A percentile compares a stretch with the other conserved stretches of the same genome.
phyloP scores from a whole-genome alignment of 2,888 invertebrate species.

The Papilio elwesi region DNA sequence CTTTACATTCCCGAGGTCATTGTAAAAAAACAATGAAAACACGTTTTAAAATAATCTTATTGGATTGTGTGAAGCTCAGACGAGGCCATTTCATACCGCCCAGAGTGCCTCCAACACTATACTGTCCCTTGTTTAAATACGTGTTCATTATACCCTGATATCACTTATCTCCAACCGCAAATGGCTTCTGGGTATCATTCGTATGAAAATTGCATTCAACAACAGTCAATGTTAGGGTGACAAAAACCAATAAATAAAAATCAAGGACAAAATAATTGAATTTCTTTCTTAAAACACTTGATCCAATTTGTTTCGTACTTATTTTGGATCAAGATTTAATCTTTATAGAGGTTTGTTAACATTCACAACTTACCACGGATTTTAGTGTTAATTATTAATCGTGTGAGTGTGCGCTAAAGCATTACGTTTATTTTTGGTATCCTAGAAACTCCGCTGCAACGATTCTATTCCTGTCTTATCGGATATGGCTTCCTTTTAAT shows the following conservation, averaged over 20 bases:
- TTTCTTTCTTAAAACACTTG: too few relatives aligned
- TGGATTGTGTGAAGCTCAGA: background rate
- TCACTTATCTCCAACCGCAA: slow-evolving; percentile 35
- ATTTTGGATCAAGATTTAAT: too few relatives aligned
- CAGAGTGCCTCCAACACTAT: background rate
- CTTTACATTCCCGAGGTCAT: background rate
- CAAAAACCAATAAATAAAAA: background rate
- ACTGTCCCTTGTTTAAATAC: slow-evolving; percentile 25
- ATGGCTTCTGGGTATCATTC: slow-evolving; percentile 39
- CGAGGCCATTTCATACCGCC: background rate
- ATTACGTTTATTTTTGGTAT: too few relatives aligned
- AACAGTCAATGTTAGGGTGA: slow-evolving; percentile 15
- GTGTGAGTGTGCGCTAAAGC: too few relatives aligned
- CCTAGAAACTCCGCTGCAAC: too few relatives aligned
- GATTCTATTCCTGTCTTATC: too few relatives aligned
- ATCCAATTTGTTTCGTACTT: too few relatives aligned
- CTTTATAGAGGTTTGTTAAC: too few relatives aligned
- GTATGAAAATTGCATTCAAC: slow-evolving; percentile 34
- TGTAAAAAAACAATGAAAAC: background rate
- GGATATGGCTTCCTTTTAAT: too few relatives aligned
- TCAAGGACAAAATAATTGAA: background rate
- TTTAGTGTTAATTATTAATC: too few relatives aligned
- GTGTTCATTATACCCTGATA: slow-evolving; percentile 35
- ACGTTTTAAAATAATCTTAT: background rate
- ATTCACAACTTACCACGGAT: too few relatives aligned